These are phyloP conservation scores for Drosophila picticornis DNA, from an alignment of 2,888 invertebrate genomes.

Conservation along the genomic window DNA sequence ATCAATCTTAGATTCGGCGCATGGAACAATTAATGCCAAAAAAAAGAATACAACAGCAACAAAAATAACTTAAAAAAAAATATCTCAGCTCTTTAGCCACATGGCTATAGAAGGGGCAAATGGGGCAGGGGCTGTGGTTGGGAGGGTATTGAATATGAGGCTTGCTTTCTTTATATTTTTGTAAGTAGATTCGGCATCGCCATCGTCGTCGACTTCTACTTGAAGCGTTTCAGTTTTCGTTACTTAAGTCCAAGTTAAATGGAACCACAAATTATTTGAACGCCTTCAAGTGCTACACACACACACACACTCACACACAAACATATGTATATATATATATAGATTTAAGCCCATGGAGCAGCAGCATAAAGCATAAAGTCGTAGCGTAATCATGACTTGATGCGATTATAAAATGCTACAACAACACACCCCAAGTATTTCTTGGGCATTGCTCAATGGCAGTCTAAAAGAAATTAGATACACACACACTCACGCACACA, in stretches of 20 bases:
- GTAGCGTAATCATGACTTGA: constrained; percentile 80
- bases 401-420: constrained; percentile 76
- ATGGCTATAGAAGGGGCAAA: constrained; percentile 25
- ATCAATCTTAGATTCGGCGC: constrained; percentile 81
- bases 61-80: constrained; percentile 39
- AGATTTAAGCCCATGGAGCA: constrained; percentile 18
- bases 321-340: constrained; percentile 10
- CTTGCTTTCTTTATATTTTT: constrained; percentile 67
- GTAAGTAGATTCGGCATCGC: constrained; percentile 60
- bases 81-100: constrained; percentile 58
- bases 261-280: constrained; percentile 80
- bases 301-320: constrained; percentile 38
- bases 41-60: constrained; percentile 47
- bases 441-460: constrained; percentile 57
- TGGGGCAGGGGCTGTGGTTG: constrained; percentile 11
- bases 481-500: constrained; percentile 46
- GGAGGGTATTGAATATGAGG: constrained; percentile 48
- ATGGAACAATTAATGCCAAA: constrained; percentile 80
- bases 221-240: constrained; percentile 74
- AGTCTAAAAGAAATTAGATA: constrained; percentile 76
- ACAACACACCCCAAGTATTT: constrained; percentile 40
- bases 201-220: constrained; percentile 51
- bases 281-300: constrained; percentile 74
- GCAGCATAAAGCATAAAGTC: constrained; percentile 57
- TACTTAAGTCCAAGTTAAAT: constrained; percentile 78